These are phyloP conservation scores for Plebejus melissa DNA, from an alignment of 2,888 invertebrate species.

Conservation along the genomic window DNA sequence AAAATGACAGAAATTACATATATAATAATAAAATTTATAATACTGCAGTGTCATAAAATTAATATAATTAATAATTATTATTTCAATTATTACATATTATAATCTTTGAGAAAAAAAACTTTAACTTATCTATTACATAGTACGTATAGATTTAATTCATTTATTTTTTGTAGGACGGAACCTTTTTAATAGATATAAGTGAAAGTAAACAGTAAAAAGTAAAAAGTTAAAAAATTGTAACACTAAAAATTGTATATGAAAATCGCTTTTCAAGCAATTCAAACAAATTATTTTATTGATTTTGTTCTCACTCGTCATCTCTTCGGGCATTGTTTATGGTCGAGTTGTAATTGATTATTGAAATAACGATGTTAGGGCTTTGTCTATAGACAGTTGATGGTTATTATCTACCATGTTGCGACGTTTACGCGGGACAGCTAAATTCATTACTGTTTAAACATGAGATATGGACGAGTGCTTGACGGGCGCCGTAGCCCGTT, in stretches of 20 bases:
- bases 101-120: no score
- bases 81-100: no score
- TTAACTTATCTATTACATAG: no score
- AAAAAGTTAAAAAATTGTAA: no score
- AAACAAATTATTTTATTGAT: not conserved
- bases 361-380: slow-evolving; percentile 24
- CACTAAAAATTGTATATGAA: not conserved
- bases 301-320: not conserved
- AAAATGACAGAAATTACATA: no score
- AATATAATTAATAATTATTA: no score
- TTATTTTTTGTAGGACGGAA: no score
- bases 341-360: slow-evolving; percentile 22
- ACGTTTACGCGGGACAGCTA: slow-evolving; percentile 40
- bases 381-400: slow-evolving; percentile 27
- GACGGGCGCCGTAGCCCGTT: slow-evolving; percentile 33
- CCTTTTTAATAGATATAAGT: no score
- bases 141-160: no score
- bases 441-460: slow-evolving; percentile 45
- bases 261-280: not conserved
- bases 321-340: not conserved
- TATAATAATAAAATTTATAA: no score
- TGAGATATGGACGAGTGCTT: slow-evolving; percentile 42
- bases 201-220: no score
- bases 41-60: no score
- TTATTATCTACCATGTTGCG: slow-evolving; percentile 32